phyloP scores from a whole-genome alignment of 2,113 vertebrate genomes.

The Scytalopus superciliaris region DNA sequence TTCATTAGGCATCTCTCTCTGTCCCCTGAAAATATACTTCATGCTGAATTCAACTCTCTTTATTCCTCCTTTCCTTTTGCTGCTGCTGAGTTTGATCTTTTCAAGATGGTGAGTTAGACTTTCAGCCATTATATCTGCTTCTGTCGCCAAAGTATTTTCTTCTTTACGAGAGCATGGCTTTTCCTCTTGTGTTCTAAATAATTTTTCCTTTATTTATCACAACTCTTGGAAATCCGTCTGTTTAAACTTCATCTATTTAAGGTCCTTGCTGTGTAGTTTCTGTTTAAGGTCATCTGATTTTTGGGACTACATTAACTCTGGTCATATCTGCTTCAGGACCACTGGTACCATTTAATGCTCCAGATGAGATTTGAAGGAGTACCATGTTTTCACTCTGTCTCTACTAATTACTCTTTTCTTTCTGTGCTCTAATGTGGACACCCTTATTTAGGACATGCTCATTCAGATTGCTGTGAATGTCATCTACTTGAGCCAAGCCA shows the following conservation, averaged over 20 bases:
- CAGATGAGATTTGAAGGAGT: background rate
- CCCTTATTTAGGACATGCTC: background rate
- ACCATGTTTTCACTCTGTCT: background rate
- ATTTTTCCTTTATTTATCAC: background rate
- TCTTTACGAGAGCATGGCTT: background rate
- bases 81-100: background rate
- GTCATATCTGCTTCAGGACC: background rate
- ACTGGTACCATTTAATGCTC: background rate
- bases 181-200: background rate
- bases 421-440: background rate
- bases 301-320: background rate
- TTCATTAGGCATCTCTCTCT: constrained; percentile 2
- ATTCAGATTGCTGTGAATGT: background rate
- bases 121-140: background rate
- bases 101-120: background rate
- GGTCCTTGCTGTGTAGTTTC: background rate
- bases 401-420: background rate
- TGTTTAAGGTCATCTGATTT: background rate
- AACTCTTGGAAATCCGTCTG: background rate
- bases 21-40: background rate
- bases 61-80: background rate
- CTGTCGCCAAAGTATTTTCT: background rate
- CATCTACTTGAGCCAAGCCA: background rate
- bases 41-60: background rate
- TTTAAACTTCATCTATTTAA: background rate